phyloP scores from a whole-genome alignment of 2,888 invertebrate species.

The Erebia aethiops region DNA sequence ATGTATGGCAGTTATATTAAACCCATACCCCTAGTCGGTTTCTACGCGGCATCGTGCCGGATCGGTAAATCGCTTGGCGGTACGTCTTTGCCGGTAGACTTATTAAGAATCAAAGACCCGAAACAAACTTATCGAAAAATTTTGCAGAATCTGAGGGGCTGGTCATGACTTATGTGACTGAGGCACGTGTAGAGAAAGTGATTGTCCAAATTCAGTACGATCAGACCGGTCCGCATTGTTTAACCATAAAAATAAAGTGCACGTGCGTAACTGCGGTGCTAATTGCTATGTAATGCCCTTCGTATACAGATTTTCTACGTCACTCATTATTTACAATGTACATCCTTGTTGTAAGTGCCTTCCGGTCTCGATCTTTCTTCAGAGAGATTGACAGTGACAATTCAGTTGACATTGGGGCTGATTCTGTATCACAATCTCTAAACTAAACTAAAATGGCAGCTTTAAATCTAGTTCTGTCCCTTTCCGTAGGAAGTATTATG shows the following conservation, averaged over 20 bases:
- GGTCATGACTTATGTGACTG: background rate
- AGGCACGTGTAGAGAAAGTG: conserved; percentile 2
- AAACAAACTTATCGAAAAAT: too few species aligned
- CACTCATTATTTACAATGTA: background rate
- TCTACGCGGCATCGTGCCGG: too few species aligned
- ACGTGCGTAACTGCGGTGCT: background rate
- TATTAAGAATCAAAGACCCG: too few species aligned
- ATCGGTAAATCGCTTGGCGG: too few species aligned
- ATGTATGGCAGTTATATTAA: too few species aligned
- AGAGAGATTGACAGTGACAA: background rate
- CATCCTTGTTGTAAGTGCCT: background rate
- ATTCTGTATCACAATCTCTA: too few species aligned
- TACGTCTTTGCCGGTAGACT: too few species aligned
- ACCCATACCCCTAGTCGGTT: too few species aligned
- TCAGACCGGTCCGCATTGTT: conserved; percentile 13
- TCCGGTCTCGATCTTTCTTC: background rate
- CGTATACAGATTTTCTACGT: background rate
- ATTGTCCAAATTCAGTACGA: conserved; percentile 3
- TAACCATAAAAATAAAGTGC: conserved; percentile 8
- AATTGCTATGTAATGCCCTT: background rate
- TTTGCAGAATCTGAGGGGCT: background rate
- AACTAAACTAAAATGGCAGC: too few species aligned
- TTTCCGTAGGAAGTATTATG: too few species aligned
- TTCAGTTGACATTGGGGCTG: too few species aligned
- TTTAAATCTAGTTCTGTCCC: too few species aligned